phyloP scores from a whole-genome alignment of 2,113 vertebrate species.

The Vulpes vulpes region DNA sequence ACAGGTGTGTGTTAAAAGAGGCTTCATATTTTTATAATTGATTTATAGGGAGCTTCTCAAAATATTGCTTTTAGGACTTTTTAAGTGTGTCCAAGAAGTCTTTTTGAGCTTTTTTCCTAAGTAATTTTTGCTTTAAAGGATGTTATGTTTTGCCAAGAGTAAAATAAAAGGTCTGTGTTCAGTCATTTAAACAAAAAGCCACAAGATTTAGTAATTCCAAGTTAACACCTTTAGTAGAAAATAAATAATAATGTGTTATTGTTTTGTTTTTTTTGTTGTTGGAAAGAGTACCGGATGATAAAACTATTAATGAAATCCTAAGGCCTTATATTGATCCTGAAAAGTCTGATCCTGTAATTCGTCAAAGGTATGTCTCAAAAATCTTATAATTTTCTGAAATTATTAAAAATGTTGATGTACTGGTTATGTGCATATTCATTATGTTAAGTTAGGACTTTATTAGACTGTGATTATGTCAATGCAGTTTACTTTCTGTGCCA shows the following conservation, averaged over 20 bases:
- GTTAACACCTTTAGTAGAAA: conserved; percentile 56
- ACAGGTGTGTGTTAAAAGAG: conserved; percentile 58
- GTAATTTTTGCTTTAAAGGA: conserved; percentile 67
- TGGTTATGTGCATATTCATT: conserved; percentile 29
- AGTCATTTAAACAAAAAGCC: conserved; percentile 32
- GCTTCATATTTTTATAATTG: conserved; percentile 58
- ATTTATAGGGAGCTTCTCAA: conserved; percentile 54
- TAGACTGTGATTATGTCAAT: background rate
- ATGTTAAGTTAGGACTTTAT: background rate
- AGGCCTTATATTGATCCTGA: conserved; percentile 93
- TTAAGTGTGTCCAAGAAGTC: conserved; percentile 39
- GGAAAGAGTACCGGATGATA: conserved; percentile 92
- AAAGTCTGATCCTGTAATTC: conserved; percentile 93
- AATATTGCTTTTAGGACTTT: conserved; percentile 62
- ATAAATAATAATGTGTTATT: conserved; percentile 63
- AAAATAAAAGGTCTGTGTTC: conserved; percentile 57
- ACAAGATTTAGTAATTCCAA: conserved; percentile 64
- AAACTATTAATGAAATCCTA: conserved; percentile 91
- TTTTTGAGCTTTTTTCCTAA: conserved; percentile 42
- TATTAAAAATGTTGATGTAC: background rate
- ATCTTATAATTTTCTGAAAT: conserved; percentile 47
- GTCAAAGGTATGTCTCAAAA: conserved; percentile 91
- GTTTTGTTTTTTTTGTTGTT: conserved; percentile 81
- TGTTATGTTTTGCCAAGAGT: conserved; percentile 66
- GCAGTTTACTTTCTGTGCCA: background rate